phyloP scores from a whole-genome alignment of 2,888 invertebrate genomes.

The Heliothis peltigera region DNA sequence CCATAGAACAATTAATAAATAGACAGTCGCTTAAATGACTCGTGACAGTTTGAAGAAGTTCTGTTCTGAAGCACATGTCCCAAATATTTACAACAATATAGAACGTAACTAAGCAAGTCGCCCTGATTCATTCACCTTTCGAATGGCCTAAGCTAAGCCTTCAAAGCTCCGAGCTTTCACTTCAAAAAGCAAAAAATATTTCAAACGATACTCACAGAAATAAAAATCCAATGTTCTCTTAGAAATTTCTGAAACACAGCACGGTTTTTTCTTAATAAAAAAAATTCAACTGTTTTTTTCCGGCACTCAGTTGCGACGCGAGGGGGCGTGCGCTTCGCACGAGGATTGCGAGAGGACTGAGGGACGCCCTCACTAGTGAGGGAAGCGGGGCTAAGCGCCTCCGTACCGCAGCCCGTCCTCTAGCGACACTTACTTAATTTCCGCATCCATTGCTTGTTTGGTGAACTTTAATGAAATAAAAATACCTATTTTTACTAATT shows the following conservation, averaged over 20 bases:
- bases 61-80: slow-evolving; percentile 44
- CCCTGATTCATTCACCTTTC: slow-evolving; percentile 75
- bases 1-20: background rate
- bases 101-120: slow-evolving; percentile 61
- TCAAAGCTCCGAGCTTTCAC: slow-evolving; percentile 74
- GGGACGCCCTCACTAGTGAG: slow-evolving; percentile 75
- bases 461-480: background rate
- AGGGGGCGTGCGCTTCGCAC: slow-evolving; percentile 67
- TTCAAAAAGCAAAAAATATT: slow-evolving; percentile 54
- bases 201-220: slow-evolving; percentile 77
- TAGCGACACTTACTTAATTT: slow-evolving; percentile 73
- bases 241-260: slow-evolving; percentile 78
- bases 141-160: slow-evolving; percentile 61
- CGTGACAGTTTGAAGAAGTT: background rate
- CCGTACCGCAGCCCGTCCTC: slow-evolving; percentile 64
- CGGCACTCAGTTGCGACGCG: slow-evolving; percentile 71
- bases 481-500: background rate
- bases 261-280: slow-evolving; percentile 80
- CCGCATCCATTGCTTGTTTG: slow-evolving; percentile 70
- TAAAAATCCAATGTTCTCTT: slow-evolving; percentile 79
- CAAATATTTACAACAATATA: slow-evolving; percentile 59
- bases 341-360: slow-evolving; percentile 82
- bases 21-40: background rate
- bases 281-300: slow-evolving; percentile 74
- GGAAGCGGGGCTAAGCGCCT: slow-evolving; percentile 80